Conservation (phyloP, 2,888 invertebrate genomes). For the Oithona nana region DNA sequence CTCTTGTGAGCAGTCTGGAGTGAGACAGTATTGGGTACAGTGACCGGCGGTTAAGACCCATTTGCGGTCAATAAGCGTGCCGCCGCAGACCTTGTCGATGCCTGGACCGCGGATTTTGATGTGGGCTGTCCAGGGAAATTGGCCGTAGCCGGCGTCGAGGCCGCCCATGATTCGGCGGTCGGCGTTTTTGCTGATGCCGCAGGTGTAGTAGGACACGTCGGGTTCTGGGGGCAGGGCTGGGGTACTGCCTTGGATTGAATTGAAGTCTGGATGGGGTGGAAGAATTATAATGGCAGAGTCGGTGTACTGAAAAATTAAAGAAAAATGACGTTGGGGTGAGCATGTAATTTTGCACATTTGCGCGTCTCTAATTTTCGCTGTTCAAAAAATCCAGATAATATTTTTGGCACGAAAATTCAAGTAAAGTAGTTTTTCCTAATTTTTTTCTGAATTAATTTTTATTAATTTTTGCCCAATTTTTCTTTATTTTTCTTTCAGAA, state of each 20-base stretch:
- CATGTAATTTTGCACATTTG: too few relatives aligned
- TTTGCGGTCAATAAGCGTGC: conserved; percentile 6
- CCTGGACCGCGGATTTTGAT: conserved; percentile 7
- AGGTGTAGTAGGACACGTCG: not conserved
- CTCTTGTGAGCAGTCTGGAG: conserved; percentile 4
- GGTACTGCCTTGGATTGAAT: not conserved
- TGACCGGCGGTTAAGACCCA: conserved; percentile 14
- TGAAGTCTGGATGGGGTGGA: not conserved
- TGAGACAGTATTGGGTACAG: conserved; percentile 12
- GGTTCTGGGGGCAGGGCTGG: not conserved
- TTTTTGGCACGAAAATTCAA: too few relatives aligned
- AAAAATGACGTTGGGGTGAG: not conserved
- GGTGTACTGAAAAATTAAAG: not conserved
- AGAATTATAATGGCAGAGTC: not conserved
- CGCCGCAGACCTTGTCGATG: conserved; percentile 14
- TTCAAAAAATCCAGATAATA: too few relatives aligned
- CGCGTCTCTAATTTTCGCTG: too few relatives aligned
- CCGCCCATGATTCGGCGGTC: conserved; percentile 14
- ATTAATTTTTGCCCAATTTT: too few relatives aligned
- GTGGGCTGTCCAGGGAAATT: conserved; percentile 17
- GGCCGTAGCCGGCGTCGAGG: conserved; percentile 15
- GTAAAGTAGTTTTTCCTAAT: too few relatives aligned
- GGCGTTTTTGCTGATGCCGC: conserved; percentile 12
- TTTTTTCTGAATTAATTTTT: too few relatives aligned
- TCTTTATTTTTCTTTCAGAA: too few relatives aligned